Evolutionary conservation across 2,113 vertebrate species (phyloP).

Genomic region (Nycticryphes semicollaris): DNA sequence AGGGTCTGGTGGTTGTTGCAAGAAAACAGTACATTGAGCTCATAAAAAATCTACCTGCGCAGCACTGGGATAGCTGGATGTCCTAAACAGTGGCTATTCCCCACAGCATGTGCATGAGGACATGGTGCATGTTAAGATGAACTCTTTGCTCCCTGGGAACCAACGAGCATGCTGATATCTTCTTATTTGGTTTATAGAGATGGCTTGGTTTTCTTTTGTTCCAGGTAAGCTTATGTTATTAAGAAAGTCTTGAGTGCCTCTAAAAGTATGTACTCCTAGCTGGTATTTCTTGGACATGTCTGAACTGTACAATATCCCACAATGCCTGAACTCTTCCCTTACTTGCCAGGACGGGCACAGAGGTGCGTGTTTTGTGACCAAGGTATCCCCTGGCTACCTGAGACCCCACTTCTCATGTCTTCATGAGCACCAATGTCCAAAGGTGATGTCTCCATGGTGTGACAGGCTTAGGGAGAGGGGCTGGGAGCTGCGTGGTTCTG

Average conservation of each 20-base stretch:
- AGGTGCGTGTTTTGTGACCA: neutral
- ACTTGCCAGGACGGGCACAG: neutral
- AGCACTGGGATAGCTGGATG: neutral
- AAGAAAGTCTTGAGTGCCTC: neutral
- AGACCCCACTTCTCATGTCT: neutral
- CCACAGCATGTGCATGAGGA: neutral
- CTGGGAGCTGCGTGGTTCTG: neutral
- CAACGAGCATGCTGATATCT: neutral
- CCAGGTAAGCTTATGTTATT: neutral
- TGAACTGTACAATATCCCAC: neutral
- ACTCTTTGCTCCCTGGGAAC: neutral
- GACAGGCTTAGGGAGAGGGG: neutral
- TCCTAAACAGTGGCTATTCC: neutral
- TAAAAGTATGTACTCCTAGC: conserved; percentile 29
- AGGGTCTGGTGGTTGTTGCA: neutral
- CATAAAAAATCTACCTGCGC: neutral
- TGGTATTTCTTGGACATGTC: neutral
- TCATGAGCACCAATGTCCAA: neutral
- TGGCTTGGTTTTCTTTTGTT: neutral
- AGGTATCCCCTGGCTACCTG: neutral
- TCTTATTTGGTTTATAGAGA: neutral
- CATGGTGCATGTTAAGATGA: neutral
- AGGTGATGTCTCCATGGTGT: neutral
- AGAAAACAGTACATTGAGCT: neutral
- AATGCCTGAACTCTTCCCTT: neutral